Evolutionary conservation across 2,113 vertebrate genomes (phyloP), one percentile per base, ranked within the genome.

Genomic region (Cinclus cinclus): DNA sequence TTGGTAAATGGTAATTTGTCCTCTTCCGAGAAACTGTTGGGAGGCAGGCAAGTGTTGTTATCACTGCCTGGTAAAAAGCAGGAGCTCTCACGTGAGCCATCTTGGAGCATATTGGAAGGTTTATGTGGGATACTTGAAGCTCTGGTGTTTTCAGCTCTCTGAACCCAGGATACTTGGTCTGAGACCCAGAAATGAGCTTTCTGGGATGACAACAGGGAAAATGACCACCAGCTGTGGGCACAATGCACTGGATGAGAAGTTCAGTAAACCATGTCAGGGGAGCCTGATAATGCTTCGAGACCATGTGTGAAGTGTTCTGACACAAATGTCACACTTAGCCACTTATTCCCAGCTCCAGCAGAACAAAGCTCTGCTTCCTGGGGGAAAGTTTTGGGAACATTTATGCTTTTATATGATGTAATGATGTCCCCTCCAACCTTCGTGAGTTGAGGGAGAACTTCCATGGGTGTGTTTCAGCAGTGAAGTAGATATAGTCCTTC

Each of bases 191-290:
- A 12, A 16, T 39, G n/a, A 52, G 56, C 18, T 84, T 87, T 39
- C 37, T 89, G 53, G 50, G 25, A 55, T 13, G 30, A 73, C 41
- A 55, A 11, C 9, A 50, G 30, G 58, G n/a, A 42, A 92, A 60
- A 87, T 18, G 16, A 53, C 16, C 41, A 80, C 13, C 37, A 53
- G 25, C 11, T 46, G 24, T 63, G 12, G 31, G 21, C 73, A 58
- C 1, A 3, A 27, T 60, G 9, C 0, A 0, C 33, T 75, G 46
- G 19, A 84, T 60, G 22, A 56, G 30, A 25, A 71, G 2, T 10
- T 82, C 47, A 24, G 20, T 62, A 76, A 79, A 37, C 8, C 8
- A 3, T 44, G 4, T 8, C 2, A 7, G 4, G 12, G 14, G 9
- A 89, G 7, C 28, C 24, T 21, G 28, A 7, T 75, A 78, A 73